These are phyloP conservation scores for Ctenomys sociabilis DNA, from an alignment of 2,113 vertebrate species.

Conservation along the genomic window DNA sequence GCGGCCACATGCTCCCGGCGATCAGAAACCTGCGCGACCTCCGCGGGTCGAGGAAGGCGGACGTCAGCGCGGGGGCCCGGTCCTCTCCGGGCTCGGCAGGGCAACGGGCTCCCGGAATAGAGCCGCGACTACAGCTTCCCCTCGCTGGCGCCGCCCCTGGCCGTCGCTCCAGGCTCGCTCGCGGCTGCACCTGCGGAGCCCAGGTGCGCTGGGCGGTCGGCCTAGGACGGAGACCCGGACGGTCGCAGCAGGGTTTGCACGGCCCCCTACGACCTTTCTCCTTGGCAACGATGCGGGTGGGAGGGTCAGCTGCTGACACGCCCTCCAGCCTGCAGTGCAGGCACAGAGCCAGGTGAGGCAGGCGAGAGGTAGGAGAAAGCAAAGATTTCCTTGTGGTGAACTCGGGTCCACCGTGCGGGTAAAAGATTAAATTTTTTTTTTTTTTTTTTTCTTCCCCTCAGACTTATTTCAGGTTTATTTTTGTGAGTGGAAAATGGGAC, in stretches of 20 bases:
- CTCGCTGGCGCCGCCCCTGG: neutral
- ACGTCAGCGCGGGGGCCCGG: neutral
- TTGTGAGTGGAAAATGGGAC: neutral
- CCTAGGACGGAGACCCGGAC: neutral
- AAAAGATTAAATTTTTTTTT: no score
- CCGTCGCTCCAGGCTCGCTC: neutral
- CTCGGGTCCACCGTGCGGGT: neutral
- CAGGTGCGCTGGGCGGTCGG: neutral
- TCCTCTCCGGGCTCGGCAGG: neutral
- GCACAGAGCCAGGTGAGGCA: neutral
- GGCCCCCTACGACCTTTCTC: neutral
- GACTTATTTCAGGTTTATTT: neutral
- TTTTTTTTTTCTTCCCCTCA: neutral
- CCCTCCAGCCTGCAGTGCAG: neutral
- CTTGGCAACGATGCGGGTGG: neutral
- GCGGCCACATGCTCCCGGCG: neutral
- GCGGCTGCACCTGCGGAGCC: neutral
- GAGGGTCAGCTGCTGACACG: neutral
- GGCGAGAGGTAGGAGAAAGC: neutral
- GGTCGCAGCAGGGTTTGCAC: neutral
- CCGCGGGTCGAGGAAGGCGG: neutral
- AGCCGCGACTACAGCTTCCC: constrained; percentile 64
- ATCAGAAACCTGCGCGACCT: neutral
- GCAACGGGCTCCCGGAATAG: neutral
- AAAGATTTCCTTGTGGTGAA: neutral